phyloP scores from a whole-genome alignment of 2,113 vertebrate genomes.

The Ibidorhyncha struthersii region DNA sequence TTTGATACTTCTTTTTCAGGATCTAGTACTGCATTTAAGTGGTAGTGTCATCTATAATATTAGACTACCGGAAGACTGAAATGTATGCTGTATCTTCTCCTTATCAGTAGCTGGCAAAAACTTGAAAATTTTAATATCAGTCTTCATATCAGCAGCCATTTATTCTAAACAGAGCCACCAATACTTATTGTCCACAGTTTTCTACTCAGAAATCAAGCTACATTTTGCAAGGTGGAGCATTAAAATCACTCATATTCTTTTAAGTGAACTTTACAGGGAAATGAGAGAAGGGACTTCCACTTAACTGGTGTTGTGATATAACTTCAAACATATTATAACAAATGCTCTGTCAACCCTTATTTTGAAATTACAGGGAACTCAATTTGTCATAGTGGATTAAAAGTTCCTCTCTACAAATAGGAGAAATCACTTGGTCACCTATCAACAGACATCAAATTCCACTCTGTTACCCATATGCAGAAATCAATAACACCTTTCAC shows the following conservation, averaged over 20 bases:
- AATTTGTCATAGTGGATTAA: not conserved
- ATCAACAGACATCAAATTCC: not conserved
- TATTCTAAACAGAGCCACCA: not conserved
- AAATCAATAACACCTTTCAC: not conserved
- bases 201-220: not conserved
- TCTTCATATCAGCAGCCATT: not conserved
- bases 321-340: not conserved
- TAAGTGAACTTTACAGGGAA: not conserved
- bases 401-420: not conserved
- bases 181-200: not conserved
- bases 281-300: not conserved
- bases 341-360: not conserved
- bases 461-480: not conserved
- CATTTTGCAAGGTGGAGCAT: not conserved
- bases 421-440: not conserved
- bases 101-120: not conserved
- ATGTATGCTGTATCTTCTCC: not conserved
- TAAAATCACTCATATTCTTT: not conserved
- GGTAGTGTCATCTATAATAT: not conserved
- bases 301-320: not conserved
- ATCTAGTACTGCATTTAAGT: not conserved
- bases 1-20: not conserved
- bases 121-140: not conserved
- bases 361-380: not conserved
- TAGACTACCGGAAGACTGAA: not conserved